Evolutionary conservation across 2,888 invertebrate genomes (phyloP).

Genomic region (Drymonia ruficornis): DNA sequence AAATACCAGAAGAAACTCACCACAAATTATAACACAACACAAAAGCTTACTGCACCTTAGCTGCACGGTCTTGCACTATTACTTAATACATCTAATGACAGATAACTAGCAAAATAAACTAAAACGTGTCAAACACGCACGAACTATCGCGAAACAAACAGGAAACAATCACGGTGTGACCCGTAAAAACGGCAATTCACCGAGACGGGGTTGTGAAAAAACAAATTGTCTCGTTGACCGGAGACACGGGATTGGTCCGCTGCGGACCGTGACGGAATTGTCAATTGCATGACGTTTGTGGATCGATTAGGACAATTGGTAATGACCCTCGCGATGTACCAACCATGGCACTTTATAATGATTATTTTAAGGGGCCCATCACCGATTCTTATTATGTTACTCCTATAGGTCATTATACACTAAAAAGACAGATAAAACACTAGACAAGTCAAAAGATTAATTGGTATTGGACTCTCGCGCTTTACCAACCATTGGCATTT

Average conservation of each 20-base stretch:
- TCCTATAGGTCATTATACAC: too few species aligned
- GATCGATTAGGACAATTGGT: slow-evolving; percentile 38
- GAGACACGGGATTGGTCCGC: slow-evolving; percentile 40
- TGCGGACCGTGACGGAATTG: slow-evolving; percentile 40
- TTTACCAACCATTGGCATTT: too few species aligned
- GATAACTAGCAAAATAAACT: neutral
- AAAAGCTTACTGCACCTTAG: neutral
- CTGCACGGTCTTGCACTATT: neutral
- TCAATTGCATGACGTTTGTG: slow-evolving; percentile 18
- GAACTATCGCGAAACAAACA: slow-evolving; percentile 19
- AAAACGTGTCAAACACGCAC: slow-evolving; percentile 2
- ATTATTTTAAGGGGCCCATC: too few species aligned
- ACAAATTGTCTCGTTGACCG: slow-evolving; percentile 41
- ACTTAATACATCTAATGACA: neutral
- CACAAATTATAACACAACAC: neutral
- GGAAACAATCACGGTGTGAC: slow-evolving; percentile 43
- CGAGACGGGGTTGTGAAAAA: slow-evolving; percentile 33
- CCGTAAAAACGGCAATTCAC: slow-evolving; percentile 35
- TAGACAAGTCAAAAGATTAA: too few species aligned
- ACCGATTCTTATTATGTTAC: too few species aligned
- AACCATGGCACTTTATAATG: neutral
- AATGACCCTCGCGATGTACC: slow-evolving; percentile 13
- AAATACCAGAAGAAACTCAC: neutral
- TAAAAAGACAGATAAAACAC: too few species aligned
- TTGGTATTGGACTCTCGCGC: too few species aligned